Evolutionary conservation across 2,797 vertebrate genomes (phyloP).

Genomic region (Anguilla obscura): DNA sequence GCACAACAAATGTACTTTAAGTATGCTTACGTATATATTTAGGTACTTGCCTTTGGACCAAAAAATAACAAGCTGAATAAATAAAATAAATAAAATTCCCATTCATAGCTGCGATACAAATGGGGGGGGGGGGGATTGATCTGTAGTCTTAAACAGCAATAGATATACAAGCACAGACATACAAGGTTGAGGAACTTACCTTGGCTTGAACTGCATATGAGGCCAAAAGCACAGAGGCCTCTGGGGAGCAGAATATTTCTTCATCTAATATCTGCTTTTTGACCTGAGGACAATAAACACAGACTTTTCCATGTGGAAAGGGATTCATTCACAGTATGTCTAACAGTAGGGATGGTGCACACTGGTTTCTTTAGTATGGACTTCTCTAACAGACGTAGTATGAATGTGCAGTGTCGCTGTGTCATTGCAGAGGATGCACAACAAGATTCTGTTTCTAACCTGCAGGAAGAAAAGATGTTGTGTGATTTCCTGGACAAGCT

Average conservation of each 20-base stretch:
- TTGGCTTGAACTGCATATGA: conserved; percentile 94
- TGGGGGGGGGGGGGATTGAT: background rate
- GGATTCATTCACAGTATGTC: background rate
- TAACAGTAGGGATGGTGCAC: background rate
- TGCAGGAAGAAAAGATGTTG: conserved; percentile 96
- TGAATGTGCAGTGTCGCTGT: conserved; percentile 14
- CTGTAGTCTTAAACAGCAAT: background rate
- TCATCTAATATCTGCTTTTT: conserved; percentile 95
- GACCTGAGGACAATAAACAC: conserved; percentile 70
- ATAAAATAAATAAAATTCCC: background rate
- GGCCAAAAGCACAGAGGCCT: conserved; percentile 88
- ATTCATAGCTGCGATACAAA: background rate
- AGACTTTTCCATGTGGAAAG: background rate
- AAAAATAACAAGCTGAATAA: too few species aligned
- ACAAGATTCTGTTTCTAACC: conserved; percentile 61
- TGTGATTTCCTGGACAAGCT: conserved; percentile 92
- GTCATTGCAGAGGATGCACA: conserved; percentile 22
- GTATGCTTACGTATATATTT: background rate
- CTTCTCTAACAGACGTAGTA: background rate
- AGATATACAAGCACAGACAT: background rate
- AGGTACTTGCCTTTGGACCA: background rate
- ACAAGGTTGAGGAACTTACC: conserved; percentile 61
- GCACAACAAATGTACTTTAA: background rate
- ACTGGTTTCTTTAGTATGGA: background rate
- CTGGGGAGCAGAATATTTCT: conserved; percentile 92